Evolutionary conservation across 2,888 invertebrate genomes (phyloP), one percentile per base, ranked within the genome.

Genomic region (Atethmia centrago): DNA sequence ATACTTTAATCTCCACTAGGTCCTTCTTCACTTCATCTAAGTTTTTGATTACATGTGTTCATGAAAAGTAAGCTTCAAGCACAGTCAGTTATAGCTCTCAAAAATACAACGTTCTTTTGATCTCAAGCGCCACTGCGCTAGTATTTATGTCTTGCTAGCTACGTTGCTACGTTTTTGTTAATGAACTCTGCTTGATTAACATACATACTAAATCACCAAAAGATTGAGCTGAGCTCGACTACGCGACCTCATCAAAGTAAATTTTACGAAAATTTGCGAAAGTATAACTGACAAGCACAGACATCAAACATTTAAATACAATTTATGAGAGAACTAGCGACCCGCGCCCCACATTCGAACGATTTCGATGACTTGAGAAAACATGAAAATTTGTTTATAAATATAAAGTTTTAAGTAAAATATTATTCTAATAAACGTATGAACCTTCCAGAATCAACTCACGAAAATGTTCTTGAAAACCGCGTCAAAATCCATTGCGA

Each of bases 191-290:
- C 49, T 66, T 14, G 53, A 71, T 77, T 66, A 58, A 58, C 51
- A 66, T 47, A 80, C 40, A 64, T 65, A 47, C 61, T 28, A 45
- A 58, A 62, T 66, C 31, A 79, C 61, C 28, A 61, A 12, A 1
- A 8, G 49, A 75, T 62, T 55, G 51, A 8, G 45, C 36, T n/a
- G 3, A 31, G 7, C 3, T 36, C 36, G 36, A 36, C 36, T 36
- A 36, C 36, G 36, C 62, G 40, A 62, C 25, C 25, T 71, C 77
- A 49, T 62, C 61, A 62, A 66, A 70, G 47, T 66, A 45, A 80
- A 65, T 62, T 31, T 63, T 58, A 53, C 19, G 9, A 49, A 61
- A 51, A 80, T 45, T 36, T 55, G 47, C 49, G 53, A 36, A 5
- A 40, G 9, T 56, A 40, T 16, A 56, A 49, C 64, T 36, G 36